Evolutionary conservation across 2,797 vertebrate species (phyloP), one percentile per base, ranked within the genome.

Genomic region (Amblyraja radiata): DNA sequence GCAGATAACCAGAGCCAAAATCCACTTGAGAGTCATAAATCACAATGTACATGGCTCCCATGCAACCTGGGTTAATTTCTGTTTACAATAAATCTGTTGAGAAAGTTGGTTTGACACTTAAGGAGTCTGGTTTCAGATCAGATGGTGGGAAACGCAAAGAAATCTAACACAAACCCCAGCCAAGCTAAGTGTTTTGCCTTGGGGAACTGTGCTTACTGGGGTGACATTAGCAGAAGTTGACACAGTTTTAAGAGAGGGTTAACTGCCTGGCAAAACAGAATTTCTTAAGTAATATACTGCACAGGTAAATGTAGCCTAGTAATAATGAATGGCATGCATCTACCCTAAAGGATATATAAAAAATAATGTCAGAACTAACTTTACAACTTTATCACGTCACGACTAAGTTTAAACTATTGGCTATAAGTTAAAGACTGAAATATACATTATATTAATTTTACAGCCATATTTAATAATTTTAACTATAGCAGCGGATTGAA

Each of bases 1-100:
- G 95, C 94, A 97, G 98, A 98, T 98, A 98, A 98, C 97, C 96
- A 94, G 95, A 93, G 95, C 96, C 97, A 94, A 95, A 95, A 96
- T 95, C 94, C 95, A 95, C 96, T 94, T 94, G 94, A 94, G 94
- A 95, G 95, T 96, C 95, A 96, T 98, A 97, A 97, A 98, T 98
- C 97, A 98, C 94, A 93, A 93, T 93, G 71, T 94, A 95, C 94
- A 94, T 94, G 96, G 96, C 95, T 96, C 95, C 96, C 94, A 97
- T 95, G 94, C 95, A 96, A 95, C 95, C 95, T 94, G 94, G 95
- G 96, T 96, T 97, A 97, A 96, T 97, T 97, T 97, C 94, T 97
- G 96, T 96, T 97, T 97, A 97, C 94, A 96, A 95, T 96, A 96
- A 94, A 96, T 95, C 94, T 94, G 94, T 94, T 93, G 95, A 96